These are phyloP conservation scores for Bucorvus abyssinicus DNA, from an alignment of 2,797 vertebrate genomes.

Conservation along the genomic window DNA sequence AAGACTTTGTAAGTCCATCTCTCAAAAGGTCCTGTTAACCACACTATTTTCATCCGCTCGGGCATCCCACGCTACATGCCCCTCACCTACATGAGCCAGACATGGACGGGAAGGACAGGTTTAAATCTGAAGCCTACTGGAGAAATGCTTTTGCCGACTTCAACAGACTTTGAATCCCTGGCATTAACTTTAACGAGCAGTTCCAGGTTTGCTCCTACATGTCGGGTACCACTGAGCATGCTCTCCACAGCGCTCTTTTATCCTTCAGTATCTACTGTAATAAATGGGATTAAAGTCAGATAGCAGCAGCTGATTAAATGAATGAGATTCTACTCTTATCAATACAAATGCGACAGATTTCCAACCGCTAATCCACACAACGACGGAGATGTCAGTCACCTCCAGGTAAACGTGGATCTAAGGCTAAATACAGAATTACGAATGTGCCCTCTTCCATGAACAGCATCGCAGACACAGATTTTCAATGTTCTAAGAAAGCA, in stretches of 20 bases:
- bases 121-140: not conserved
- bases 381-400: not conserved
- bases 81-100: accelerated
- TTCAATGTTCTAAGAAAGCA: not conserved
- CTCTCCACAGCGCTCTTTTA: constrained; percentile 4
- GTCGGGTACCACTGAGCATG: not conserved
- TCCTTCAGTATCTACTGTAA: not conserved
- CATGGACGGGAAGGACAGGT: accelerated
- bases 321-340: not conserved
- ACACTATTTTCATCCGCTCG: not conserved
- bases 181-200: not conserved
- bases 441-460: not conserved
- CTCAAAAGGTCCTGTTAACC: not conserved
- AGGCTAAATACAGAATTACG: not conserved
- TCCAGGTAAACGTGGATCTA: not conserved
- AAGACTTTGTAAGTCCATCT: not conserved
- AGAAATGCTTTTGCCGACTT: not conserved
- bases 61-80: not conserved
- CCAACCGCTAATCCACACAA: not conserved
- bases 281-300: not conserved
- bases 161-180: not conserved
- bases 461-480: not conserved
- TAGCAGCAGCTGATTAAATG: not conserved
- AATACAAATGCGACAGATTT: not conserved
- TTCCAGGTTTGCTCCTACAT: not conserved